Evolutionary conservation across 2,797 vertebrate genomes (phyloP).

Genomic region (Gephyroberyx darwinii): DNA sequence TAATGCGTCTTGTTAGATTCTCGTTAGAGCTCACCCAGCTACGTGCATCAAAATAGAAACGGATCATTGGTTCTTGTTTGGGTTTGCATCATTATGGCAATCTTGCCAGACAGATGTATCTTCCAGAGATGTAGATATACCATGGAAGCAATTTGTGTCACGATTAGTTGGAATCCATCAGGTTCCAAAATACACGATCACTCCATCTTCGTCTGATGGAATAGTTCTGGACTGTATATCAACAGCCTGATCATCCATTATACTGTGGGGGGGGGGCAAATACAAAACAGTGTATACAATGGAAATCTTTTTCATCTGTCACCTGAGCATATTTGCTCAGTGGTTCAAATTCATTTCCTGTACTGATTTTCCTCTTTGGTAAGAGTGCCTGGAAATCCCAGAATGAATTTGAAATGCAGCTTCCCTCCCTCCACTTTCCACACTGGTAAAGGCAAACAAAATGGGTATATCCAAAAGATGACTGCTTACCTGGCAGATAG

Average conservation of each 20-base stretch:
- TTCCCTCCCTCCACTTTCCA: conserved; percentile 42
- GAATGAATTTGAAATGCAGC: conserved; percentile 38
- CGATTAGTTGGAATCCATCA: conserved; percentile 12
- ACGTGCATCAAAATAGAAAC: conserved; percentile 15
- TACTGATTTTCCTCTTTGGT: conserved; percentile 38
- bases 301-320: conserved; percentile 26
- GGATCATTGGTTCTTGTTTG: conserved; percentile 46
- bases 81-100: conserved; percentile 25
- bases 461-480: conserved; percentile 49
- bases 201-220: too few relatives aligned
- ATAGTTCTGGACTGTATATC: neutral
- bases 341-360: conserved; percentile 37
- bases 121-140: conserved; percentile 2
- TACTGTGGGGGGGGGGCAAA: neutral
- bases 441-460: conserved; percentile 55
- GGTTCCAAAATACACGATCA: too few relatives aligned
- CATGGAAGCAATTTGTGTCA: neutral
- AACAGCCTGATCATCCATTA: conserved; percentile 1
- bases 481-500: conserved; percentile 61
- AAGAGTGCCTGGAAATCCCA: conserved; percentile 30
- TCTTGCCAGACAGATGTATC: conserved; percentile 17
- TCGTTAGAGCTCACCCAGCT: conserved; percentile 28
- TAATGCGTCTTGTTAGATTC: conserved; percentile 18
- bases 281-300: neutral
- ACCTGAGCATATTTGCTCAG: conserved; percentile 30